Evolutionary conservation across 1,140 invertebrate genomes (phyloP), one percentile per base, ranked within the genome.

Genomic region (Campoletis sonorensis): DNA sequence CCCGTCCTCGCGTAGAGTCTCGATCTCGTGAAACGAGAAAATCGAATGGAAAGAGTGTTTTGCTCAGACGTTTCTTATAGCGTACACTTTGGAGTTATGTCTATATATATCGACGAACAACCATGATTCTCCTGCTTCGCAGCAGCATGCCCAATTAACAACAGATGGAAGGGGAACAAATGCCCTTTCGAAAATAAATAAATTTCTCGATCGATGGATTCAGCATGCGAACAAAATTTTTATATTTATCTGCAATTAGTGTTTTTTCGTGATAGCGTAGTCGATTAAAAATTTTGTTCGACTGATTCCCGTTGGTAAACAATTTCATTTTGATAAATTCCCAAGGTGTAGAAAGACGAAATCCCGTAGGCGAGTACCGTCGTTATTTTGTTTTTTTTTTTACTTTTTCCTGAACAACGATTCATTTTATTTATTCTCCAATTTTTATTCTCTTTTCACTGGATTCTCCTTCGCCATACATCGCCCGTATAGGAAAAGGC

Each of bases 141-240:
- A 78, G 33, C 54, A 67, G 33, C 58, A 78, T 21, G 76, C 58
- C 76, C 76, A 78, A 67, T 78, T 78, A 78, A 78, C 58, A 78
- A 78, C 58, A 51, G 61, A 26, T 78, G 33, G 26, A 67, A 78
- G 67, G 37, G 21, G 10, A 18, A 70, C n/a, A 16, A 16, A 33
- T 33, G 26, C 16, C 7, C 37, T 10, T 21, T 45, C 49, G 26
- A 2, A 54, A 61, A 23, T 18, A 78, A 18, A 78, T 78, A 45
- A 45, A 78, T 78, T n/a, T n/a, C 58, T 77, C 58, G 76, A 78
- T 64, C 76, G 45, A 78, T 58, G 23, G 21, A 64, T 3, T 21
- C 26, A 61, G 21, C 3, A 61, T 18, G 70, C 5, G 16, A 16
- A 58, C 27, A 33, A 26, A 54, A 51, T 21, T 58, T 51, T 49